These are phyloP conservation scores for Aix galericulata DNA, from an alignment of 2,113 vertebrate genomes.

Conservation along the genomic window DNA sequence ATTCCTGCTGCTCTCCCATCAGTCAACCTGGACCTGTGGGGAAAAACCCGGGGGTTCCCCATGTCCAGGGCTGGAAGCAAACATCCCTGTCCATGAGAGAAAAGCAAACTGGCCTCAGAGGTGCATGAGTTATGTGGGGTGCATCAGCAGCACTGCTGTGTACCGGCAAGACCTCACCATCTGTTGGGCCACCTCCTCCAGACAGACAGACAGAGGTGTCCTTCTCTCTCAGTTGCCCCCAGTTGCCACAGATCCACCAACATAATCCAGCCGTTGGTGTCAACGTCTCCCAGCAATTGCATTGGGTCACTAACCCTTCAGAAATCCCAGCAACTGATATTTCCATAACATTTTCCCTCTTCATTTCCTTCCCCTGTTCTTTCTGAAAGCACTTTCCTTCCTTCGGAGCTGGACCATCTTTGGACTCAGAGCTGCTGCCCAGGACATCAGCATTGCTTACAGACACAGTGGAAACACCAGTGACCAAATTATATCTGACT, in stretches of 20 bases:
- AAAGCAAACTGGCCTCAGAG: neutral
- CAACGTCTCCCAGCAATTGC: neutral
- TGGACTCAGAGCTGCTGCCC: neutral
- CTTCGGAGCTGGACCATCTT: neutral
- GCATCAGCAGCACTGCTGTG: accelerated
- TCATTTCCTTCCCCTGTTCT: neutral
- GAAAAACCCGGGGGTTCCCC: neutral
- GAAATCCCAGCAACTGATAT: neutral
- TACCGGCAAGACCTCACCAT: neutral
- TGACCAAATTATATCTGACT: neutral
- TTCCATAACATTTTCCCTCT: neutral
- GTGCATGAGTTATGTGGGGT: accelerated
- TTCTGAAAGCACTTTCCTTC: neutral
- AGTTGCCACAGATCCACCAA: neutral
- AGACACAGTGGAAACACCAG: neutral
- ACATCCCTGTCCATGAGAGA: neutral
- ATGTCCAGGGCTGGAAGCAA: neutral
- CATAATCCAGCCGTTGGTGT: neutral
- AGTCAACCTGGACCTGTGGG: neutral
- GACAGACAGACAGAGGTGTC: neutral
- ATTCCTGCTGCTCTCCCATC: neutral
- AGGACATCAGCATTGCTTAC: neutral
- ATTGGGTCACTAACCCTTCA: neutral
- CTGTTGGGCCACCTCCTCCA: neutral
- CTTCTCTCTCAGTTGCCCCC: accelerated